These are phyloP conservation scores for Neodiprion pinetum DNA, from an alignment of 1,140 invertebrate species.

Conservation along the genomic window DNA sequence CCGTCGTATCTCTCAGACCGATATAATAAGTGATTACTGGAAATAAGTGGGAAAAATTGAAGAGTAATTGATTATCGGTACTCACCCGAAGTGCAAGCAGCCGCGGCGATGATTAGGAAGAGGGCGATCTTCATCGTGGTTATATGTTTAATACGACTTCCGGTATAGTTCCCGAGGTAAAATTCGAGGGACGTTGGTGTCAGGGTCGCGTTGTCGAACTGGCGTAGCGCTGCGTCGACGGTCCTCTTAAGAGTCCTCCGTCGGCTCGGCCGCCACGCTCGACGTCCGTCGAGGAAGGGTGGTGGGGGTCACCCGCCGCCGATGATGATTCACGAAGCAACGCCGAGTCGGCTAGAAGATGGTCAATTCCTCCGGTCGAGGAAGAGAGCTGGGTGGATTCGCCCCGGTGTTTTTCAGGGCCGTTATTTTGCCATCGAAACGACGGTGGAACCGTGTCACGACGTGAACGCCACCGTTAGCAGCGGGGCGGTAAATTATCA, in stretches of 20 bases:
- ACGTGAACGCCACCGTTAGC: no score
- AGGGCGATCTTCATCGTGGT: slow-evolving; percentile 52
- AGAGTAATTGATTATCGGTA: slow-evolving; percentile 17
- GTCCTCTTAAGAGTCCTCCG: slow-evolving; percentile 61
- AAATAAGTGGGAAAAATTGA: not conserved
- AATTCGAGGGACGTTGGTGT: slow-evolving; percentile 58
- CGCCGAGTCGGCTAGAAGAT: slow-evolving; percentile 44
- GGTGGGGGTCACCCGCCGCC: slow-evolving; percentile 45
- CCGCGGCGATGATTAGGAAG: slow-evolving; percentile 46
- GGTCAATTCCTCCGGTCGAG: slow-evolving; percentile 26
- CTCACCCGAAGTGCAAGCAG: slow-evolving; percentile 53
- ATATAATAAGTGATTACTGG: not conserved
- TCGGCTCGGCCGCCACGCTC: slow-evolving; percentile 3
- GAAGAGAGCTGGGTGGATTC: not conserved
- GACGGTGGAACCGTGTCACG: no score
- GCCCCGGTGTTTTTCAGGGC: not conserved
- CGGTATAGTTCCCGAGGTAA: slow-evolving; percentile 27
- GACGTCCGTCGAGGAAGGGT: not conserved
- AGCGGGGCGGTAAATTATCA: no score
- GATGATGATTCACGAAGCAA: slow-evolving; percentile 57
- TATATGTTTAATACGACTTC: slow-evolving; percentile 33
- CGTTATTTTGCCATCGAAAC: no score
- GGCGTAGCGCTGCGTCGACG: slow-evolving; percentile 54
- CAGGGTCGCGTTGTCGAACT: slow-evolving; percentile 61
- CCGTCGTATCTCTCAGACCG: not conserved